These are phyloP conservation scores for Drosophila setifemur DNA, from an alignment of 1,140 invertebrate genomes.

Conservation along the genomic window DNA sequence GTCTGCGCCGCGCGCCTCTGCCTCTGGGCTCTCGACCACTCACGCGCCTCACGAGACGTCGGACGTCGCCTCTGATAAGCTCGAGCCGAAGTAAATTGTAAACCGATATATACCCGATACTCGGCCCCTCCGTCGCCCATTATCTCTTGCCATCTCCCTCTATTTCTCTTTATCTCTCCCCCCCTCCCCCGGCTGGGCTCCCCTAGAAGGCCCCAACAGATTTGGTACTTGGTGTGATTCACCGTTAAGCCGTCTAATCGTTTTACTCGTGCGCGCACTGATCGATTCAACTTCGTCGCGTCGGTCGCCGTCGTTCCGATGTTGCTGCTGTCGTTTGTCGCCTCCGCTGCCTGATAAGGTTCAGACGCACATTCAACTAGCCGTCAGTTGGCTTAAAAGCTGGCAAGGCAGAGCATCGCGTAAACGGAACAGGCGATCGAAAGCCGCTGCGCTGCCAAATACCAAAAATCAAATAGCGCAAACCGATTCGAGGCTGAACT, in stretches of 20 bases:
- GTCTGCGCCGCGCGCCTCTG: slow-evolving; percentile 47
- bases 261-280: slow-evolving; percentile 73
- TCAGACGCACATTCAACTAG: slow-evolving; percentile 70
- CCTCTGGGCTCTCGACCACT: slow-evolving; percentile 12
- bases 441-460: slow-evolving; percentile 10
- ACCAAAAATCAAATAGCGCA: background rate
- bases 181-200: background rate
- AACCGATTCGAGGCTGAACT: slow-evolving; percentile 3
- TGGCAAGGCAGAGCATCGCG: slow-evolving; percentile 62
- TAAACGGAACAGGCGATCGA: slow-evolving; percentile 41
- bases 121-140: background rate
- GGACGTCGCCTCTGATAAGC: slow-evolving; percentile 41
- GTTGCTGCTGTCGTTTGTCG: slow-evolving; percentile 25
- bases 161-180: slow-evolving; percentile 1
- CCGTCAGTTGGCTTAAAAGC: slow-evolving; percentile 75
- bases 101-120: slow-evolving; percentile 14
- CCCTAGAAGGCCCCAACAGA: slow-evolving; percentile 32
- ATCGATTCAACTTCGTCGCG: slow-evolving; percentile 59
- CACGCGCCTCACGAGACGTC: slow-evolving; percentile 9
- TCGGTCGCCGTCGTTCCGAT: slow-evolving; percentile 20
- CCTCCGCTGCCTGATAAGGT: slow-evolving; percentile 66
- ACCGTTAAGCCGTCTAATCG: slow-evolving; percentile 72
- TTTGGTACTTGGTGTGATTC: slow-evolving; percentile 54
- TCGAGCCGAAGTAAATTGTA: slow-evolving; percentile 11
- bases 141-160: background rate